phyloP scores from a whole-genome alignment of 2,113 vertebrate species.

The Notechis scutatus region DNA sequence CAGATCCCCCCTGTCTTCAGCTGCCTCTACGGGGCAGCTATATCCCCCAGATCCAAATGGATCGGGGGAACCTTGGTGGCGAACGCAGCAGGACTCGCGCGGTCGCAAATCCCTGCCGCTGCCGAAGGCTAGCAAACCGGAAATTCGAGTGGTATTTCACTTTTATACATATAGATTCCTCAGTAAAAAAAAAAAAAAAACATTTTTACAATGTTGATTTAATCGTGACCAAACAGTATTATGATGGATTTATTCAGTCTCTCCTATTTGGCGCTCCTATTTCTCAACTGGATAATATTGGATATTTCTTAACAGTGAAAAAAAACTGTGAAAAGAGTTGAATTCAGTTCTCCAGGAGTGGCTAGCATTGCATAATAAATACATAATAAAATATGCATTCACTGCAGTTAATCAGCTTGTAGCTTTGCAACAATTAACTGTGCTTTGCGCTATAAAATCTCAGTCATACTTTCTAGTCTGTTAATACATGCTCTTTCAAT shows the following conservation, averaged over 20 bases:
- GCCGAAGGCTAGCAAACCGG: no score
- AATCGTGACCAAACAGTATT: background rate
- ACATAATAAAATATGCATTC: conserved; percentile 5
- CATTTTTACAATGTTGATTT: background rate
- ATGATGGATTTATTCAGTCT: background rate
- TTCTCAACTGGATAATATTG: background rate
- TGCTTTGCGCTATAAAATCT: conserved; percentile 36
- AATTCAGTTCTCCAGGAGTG: background rate
- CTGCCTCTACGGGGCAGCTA: no score
- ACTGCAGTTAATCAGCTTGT: conserved; percentile 1
- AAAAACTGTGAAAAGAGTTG: background rate
- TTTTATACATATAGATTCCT: background rate
- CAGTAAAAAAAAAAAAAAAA: background rate
- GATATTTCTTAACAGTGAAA: background rate
- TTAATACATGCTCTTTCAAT: background rate
- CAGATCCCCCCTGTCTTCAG: no score
- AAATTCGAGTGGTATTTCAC: no score
- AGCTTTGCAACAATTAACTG: conserved; percentile 3
- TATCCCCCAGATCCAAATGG: no score
- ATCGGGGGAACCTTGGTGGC: no score
- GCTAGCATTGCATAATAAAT: background rate
- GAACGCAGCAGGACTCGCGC: no score
- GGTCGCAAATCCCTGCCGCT: no score
- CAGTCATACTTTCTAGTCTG: conserved; percentile 14
- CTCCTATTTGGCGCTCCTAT: background rate